Evolutionary conservation across 2,888 invertebrate species (phyloP).

Genomic region (Trisateles emortualis): DNA sequence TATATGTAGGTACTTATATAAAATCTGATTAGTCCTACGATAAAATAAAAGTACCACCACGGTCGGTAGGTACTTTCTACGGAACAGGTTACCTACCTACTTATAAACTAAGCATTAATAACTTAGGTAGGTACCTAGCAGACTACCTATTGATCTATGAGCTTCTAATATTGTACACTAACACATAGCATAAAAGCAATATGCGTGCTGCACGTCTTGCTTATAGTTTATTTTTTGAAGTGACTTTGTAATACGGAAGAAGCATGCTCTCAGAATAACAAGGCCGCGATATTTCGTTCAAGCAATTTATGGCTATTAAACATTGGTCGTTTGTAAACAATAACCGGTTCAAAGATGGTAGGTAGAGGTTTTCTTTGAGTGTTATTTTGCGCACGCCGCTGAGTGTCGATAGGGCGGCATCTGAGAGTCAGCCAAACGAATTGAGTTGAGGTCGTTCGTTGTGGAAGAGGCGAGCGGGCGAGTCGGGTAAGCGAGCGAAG

Average conservation of each 20-base stretch:
- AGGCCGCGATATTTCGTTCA: conserved; percentile 63
- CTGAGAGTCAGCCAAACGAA: conserved; percentile 58
- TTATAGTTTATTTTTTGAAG: too few species aligned
- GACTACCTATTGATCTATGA: too few species aligned
- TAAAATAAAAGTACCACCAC: too few species aligned
- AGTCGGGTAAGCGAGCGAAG: conserved; percentile 25
- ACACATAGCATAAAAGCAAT: too few species aligned
- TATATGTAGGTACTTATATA: too few species aligned
- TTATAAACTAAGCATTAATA: too few species aligned
- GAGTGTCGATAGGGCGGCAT: conserved; percentile 58
- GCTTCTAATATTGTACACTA: too few species aligned
- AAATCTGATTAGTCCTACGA: too few species aligned
- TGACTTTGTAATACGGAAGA: conserved; percentile 59
- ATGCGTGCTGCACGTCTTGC: too few species aligned
- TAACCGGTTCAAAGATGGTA: conserved; percentile 76
- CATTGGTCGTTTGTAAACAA: conserved; percentile 76
- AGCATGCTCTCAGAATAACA: conserved; percentile 61
- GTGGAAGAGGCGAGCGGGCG: conserved; percentile 42
- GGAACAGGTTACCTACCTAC: too few species aligned
- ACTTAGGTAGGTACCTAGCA: too few species aligned
- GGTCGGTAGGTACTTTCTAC: too few species aligned
- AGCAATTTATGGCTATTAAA: conserved; percentile 74
- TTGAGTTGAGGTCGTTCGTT: conserved; percentile 58
- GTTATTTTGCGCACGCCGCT: conserved; percentile 67
- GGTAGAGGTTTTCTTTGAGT: conserved; percentile 71